Base-by-base conservation (phyloP, 2,797 vertebrate genomes). In the Urosaurus nigricauda region DNA sequence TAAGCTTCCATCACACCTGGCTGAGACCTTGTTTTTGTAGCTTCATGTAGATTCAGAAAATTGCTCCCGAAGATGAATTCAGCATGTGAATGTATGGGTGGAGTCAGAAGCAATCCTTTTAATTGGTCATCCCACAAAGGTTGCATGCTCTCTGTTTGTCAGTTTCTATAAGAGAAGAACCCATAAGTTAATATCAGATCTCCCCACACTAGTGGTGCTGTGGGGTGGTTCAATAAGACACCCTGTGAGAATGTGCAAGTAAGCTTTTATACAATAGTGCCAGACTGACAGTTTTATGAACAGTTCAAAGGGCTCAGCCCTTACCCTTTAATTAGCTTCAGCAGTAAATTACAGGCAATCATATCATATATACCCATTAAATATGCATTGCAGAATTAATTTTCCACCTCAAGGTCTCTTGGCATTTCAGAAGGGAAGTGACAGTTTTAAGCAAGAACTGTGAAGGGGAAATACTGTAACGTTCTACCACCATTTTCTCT, bases 171-270 rank as follows among this genome's bases (percentile, higher is more conserved):
- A 4, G 32, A 11, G 51, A 88, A 90, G 90, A 90, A 60, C 37
- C 79, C 5, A 1, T 1, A 5, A 83, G 87, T 84, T 93, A 74
- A 89, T 91, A 63, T 90, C 65, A 92, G 85, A 93, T 93, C 90
- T 81, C 63, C 88, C 87, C 83, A 68, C 58, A 2, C 79, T 73
- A 75, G 86, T 88, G 12, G 26, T 91, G 91, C 84, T 80, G 83
- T 90, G 90, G 78, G 53, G 35, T 75, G 0, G 58, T 89, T 96
- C 90, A 94, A 43, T 84, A 94, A 95, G 92, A 83, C 65, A 91
- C 89, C 88, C 91, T 93, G 90, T 95, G 93, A 87, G 92, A 93
- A 94, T 87, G 51, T 93, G 12, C 78, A 87, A 14, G 73, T 91
- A 93, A 88, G 35, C 53, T 5, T 35, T 58, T 56, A 26, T 2